phyloP scores from a whole-genome alignment of 2,888 invertebrate genomes.

The Drosophila histrio region DNA sequence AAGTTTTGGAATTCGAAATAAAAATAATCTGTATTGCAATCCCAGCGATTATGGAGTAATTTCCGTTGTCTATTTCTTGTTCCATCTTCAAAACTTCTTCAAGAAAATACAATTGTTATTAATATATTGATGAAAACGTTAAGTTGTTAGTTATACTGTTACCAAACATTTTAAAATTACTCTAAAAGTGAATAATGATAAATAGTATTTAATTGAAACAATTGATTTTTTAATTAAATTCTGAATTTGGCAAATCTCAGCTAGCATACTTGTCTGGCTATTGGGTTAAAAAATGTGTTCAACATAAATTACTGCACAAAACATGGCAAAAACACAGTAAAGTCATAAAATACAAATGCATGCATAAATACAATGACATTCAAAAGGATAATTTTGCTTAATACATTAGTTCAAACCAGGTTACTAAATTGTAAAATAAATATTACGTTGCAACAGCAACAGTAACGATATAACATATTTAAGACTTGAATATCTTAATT shows the following conservation, averaged over 20 bases:
- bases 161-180: background rate
- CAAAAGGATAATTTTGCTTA: conserved; percentile 2
- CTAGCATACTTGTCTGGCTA: conserved; percentile 31
- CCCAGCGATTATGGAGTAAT: no score
- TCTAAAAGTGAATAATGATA: conserved; percentile 5
- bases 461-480: no score
- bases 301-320: conserved; percentile 24
- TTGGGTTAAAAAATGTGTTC: conserved; percentile 42
- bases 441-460: no score
- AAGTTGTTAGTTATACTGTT: no score
- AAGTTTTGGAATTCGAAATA: no score
- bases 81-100: no score
- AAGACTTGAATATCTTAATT: no score
- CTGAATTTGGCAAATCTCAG: background rate
- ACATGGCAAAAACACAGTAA: conserved; percentile 1
- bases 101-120: no score
- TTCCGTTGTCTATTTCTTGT: no score
- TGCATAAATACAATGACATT: conserved; percentile 15
- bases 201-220: conserved; percentile 1
- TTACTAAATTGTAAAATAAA: background rate
- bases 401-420: background rate
- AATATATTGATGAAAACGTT: no score
- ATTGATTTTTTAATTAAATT: conserved; percentile 31
- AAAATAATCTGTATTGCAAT: no score
- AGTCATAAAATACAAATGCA: conserved; percentile 20